Evolutionary conservation across 2,113 vertebrate species (phyloP).

Genomic region (Empidonax traillii): DNA sequence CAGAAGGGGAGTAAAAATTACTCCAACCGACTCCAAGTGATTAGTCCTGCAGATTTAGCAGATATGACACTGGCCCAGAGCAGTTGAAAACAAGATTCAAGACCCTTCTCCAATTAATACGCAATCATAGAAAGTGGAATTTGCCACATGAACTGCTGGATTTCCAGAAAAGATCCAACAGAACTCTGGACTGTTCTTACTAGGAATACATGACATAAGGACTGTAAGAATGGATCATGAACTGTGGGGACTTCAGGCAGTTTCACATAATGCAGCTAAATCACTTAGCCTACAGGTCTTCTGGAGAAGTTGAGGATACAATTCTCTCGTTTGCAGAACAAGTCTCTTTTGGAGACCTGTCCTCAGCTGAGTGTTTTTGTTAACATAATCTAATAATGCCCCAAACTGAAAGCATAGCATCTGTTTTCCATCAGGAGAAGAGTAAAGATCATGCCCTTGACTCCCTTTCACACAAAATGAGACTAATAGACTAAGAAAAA

Average conservation of each 20-base stretch:
- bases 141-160: not conserved
- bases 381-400: not conserved
- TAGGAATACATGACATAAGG: not conserved
- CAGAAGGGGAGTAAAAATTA: not conserved
- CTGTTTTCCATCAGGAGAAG: not conserved
- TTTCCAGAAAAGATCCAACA: not conserved
- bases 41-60: not conserved
- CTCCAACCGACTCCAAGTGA: not conserved
- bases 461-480: not conserved
- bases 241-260: not conserved
- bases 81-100: not conserved
- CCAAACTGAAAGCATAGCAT: not conserved
- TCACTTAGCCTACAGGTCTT: not conserved
- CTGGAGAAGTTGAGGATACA: not conserved
- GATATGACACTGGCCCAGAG: not conserved
- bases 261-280: not conserved
- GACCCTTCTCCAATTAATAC: not conserved
- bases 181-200: not conserved
- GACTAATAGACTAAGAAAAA: not conserved
- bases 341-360: not conserved
- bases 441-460: not conserved
- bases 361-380: not conserved
- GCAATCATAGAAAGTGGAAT: not conserved
- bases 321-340: not conserved
- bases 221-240: not conserved